Evolutionary conservation across 2,888 invertebrate species (phyloP).

Genomic region (Apocheima hispidaria): DNA sequence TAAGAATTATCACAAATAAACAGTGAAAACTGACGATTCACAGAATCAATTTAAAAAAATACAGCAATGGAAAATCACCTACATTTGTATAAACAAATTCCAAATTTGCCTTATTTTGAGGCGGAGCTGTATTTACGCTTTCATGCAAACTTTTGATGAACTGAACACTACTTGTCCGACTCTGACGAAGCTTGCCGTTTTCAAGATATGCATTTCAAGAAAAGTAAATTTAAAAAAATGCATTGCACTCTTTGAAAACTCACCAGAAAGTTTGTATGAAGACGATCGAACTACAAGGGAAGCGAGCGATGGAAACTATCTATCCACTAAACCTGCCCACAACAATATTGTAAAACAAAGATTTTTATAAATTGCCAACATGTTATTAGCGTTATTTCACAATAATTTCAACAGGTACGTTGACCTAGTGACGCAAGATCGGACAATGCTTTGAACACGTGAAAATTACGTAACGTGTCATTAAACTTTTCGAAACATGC

Average conservation of each 20-base stretch:
- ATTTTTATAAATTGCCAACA: not conserved
- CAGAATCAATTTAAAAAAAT: constrained; percentile 75
- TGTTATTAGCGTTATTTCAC: constrained; percentile 39
- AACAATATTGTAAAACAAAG: too few relatives aligned
- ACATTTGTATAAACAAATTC: constrained; percentile 5
- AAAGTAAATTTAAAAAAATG: too few relatives aligned
- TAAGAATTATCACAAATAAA: constrained; percentile 82
- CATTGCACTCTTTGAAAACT: not conserved
- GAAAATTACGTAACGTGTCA: constrained; percentile 44
- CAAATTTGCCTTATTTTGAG: not conserved
- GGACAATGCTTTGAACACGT: constrained; percentile 33
- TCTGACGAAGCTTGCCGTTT: too few relatives aligned
- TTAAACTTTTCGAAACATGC: constrained; percentile 50
- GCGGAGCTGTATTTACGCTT: not conserved
- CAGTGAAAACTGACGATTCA: constrained; percentile 83
- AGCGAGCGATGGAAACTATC: too few relatives aligned
- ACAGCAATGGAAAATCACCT: constrained; percentile 64
- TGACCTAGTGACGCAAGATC: constrained; percentile 44
- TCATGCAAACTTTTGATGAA: not conserved
- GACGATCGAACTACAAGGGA: not conserved
- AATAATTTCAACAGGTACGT: constrained; percentile 44
- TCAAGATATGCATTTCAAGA: too few relatives aligned
- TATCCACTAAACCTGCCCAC: too few relatives aligned
- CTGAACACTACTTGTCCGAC: too few relatives aligned
- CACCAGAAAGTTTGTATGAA: not conserved